Conservation (phyloP, 2,888 invertebrate species). For the Bombylius major region DNA sequence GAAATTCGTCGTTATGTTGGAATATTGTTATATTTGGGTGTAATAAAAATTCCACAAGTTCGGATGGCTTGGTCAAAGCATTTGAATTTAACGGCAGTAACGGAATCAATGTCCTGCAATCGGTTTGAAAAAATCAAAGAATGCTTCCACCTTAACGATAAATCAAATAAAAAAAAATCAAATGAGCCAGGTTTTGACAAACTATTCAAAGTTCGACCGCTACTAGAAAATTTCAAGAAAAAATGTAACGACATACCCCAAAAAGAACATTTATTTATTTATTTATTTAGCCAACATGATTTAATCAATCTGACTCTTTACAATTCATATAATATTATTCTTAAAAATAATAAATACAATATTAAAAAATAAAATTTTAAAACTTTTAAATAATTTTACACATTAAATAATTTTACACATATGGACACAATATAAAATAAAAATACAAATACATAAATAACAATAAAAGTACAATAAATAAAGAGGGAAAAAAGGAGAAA, state of each 20-base stretch:
- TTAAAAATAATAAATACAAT: too few species aligned
- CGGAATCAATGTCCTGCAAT: neutral
- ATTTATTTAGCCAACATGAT: too few species aligned
- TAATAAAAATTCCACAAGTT: neutral
- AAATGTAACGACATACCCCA: neutral
- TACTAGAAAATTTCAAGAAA: neutral
- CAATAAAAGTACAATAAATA: too few species aligned
- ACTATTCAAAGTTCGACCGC: neutral
- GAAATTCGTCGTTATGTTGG: constrained; percentile 1
- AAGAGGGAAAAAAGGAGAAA: too few species aligned
- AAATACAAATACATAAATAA: too few species aligned
- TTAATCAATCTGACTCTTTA: too few species aligned
- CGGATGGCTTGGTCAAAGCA: constrained; percentile 5
- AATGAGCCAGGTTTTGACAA: neutral
- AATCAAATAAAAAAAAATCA: neutral
- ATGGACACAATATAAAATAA: too few species aligned
- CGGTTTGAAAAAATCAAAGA: constrained; percentile 4
- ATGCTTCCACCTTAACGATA: constrained; percentile 2
- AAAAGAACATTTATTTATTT: too few species aligned
- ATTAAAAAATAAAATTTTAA: too few species aligned
- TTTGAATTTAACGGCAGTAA: constrained; percentile 2
- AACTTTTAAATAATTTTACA: too few species aligned
- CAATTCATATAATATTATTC: too few species aligned
- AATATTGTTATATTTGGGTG: neutral
- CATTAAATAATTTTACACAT: too few species aligned